Base-by-base conservation (phyloP, 30 jellyfish, hydroid and myxozoan genomes). In the Aurelia aurita complex sp. Pacific region DNA sequence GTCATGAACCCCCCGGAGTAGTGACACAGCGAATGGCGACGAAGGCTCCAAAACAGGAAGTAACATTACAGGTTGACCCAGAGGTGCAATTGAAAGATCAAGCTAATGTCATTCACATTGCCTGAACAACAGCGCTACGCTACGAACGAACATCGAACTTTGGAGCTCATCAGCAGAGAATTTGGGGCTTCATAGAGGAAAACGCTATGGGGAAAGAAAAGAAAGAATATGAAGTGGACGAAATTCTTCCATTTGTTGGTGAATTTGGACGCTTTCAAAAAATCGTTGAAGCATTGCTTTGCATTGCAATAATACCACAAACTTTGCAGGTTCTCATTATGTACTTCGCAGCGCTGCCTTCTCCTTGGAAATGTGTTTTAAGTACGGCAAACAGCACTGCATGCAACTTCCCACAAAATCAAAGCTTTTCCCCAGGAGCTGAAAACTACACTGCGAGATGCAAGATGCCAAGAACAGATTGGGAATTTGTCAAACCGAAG, bases 281-380 rank as follows among this genome's bases (percentile, higher is more conserved):
- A 14, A 40, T 77, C 14, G n/a, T 90, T 32, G 94, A 83, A n/a
- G 83, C 78, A 10, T 12, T 90, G 67, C 79, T 88, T 5, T 84
- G 95, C 54, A 74, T 84, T 57, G 53, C 90, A 42, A 67, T 83
- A 15, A 50, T 90, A 35, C 97, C 97, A 43, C 89, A 66, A 36
- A 60, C 92, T 18, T 51, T 90, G 75, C 95, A 82, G 66, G 75
- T 61, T 11, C 92, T 88, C 57, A 88, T 88, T 75, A 88, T 88
- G 97, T 90, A 90, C 64, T 90, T 90, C 66, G 92, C 95, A 19
- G 97, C 95, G 6, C 77, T 57, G 42, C 78, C 77, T 67, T 91
- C 97, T 10, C 83, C 91, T 1, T 90, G 97, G 97, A 78, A 79
- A 67, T 90, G 97, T 71, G 94, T 7, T 46, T 46, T 46, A 46